A percentile compares a stretch with the other conserved stretches of the same genome.
These are phyloP conservation scores for Frankliniella fusca DNA, from an alignment of 2,888 invertebrate species.

Conservation along the genomic window DNA sequence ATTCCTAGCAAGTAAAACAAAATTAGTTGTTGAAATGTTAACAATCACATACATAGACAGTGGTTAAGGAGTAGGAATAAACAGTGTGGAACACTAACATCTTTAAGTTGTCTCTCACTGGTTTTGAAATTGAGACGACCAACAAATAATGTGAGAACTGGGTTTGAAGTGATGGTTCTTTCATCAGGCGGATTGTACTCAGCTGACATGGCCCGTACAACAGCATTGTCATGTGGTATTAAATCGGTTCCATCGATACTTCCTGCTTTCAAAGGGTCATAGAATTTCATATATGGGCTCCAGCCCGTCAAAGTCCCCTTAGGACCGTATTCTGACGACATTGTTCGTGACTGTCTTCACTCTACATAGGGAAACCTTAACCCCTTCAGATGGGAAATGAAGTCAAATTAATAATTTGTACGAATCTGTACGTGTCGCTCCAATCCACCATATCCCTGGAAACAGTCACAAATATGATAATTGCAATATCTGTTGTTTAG, in stretches of 20 bases:
- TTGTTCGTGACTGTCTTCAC: no score
- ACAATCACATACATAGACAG: not conserved
- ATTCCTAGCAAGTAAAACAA: constrained; percentile 42
- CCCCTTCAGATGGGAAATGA: no score
- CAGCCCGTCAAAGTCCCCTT: constrained; percentile 43
- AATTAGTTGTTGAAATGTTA: not conserved
- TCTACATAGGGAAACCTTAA: no score
- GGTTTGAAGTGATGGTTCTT: constrained; percentile 62
- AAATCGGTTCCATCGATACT: constrained; percentile 84
- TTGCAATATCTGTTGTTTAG: no score
- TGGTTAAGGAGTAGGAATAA: constrained; percentile 7
- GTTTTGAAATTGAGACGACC: constrained; percentile 66
- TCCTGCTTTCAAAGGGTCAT: constrained; percentile 76
- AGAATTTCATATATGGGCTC: constrained; percentile 57
- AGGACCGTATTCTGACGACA: not conserved
- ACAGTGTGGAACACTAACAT: constrained; percentile 43
- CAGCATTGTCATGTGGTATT: constrained; percentile 73
- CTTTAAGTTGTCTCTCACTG: constrained; percentile 55
- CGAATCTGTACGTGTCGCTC: no score
- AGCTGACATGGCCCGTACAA: constrained; percentile 65
- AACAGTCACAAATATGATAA: no score
- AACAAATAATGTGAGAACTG: constrained; percentile 70
- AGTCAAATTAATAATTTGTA: no score
- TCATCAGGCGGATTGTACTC: constrained; percentile 57
- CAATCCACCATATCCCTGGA: no score